Percentiles rank a stretch among this genome's conserved stretches.
phyloP scores from a whole-genome alignment of 2,113 vertebrate genomes.

The Tor tambroides region DNA sequence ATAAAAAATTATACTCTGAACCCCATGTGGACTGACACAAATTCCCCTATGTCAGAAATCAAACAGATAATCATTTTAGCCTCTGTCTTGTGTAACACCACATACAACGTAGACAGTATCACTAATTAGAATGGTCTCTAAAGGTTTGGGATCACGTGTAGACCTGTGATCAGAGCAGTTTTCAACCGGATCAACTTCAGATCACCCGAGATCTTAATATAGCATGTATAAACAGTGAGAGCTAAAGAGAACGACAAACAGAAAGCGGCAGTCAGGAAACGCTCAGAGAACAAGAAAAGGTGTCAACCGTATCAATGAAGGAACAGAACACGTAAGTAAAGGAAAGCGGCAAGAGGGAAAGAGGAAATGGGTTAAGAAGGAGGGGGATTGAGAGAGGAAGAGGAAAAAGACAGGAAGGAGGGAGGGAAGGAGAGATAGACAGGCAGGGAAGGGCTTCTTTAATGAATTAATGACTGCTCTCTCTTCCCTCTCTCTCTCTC shows the following conservation, averaged over 20 bases:
- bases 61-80: too few relatives aligned
- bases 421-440: slow-evolving; percentile 37
- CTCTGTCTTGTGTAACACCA: too few relatives aligned
- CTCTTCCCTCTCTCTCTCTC: slow-evolving; percentile 67
- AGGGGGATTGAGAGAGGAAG: slow-evolving; percentile 23
- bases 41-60: too few relatives aligned
- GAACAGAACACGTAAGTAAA: slow-evolving; percentile 28
- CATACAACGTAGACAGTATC: too few relatives aligned
- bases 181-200: too few relatives aligned
- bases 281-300: background rate
- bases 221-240: background rate
- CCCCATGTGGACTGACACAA: too few relatives aligned
- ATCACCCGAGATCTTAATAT: background rate
- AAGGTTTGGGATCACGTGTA: background rate
- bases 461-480: slow-evolving; percentile 80
- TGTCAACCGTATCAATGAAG: slow-evolving; percentile 25
- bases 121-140: too few relatives aligned
- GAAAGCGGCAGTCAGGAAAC: background rate
- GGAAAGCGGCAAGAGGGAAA: slow-evolving; percentile 19
- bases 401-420: slow-evolving; percentile 26
- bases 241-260: background rate
- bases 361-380: slow-evolving; percentile 5
- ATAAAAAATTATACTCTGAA: too few relatives aligned
- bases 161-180: background rate
- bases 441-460: slow-evolving; percentile 62